These are phyloP conservation scores for Alligator sinensis DNA, from an alignment of 2,113 vertebrate species.

Conservation along the genomic window DNA sequence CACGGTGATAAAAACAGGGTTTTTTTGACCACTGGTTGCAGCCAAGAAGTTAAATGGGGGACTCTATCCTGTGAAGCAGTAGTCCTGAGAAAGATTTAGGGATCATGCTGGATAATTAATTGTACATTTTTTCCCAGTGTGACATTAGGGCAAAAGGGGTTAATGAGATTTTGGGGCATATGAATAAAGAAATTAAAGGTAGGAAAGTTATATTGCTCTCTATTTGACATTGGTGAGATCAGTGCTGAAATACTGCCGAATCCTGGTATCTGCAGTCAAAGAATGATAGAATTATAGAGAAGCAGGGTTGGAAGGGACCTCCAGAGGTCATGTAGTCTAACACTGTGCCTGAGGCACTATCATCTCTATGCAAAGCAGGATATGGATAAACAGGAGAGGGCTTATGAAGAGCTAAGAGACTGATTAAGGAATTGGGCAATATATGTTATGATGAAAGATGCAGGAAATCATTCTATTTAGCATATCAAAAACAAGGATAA, in stretches of 20 bases:
- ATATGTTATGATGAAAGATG: neutral
- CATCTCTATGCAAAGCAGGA: neutral
- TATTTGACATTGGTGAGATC: neutral
- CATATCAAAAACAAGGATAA: neutral
- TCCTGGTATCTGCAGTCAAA: neutral
- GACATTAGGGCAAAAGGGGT: neutral
- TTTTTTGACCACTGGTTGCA: conserved; percentile 49
- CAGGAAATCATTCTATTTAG: neutral
- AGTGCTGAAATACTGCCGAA: neutral
- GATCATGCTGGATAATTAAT: conserved; percentile 61
- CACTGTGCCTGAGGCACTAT: no score
- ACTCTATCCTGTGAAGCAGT: conserved; percentile 51
- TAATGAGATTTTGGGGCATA: conserved; percentile 20
- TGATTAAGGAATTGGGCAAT: conserved; percentile 8
- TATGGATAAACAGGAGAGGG: neutral
- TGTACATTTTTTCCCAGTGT: conserved; percentile 29
- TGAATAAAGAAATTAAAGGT: neutral
- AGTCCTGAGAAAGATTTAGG: neutral
- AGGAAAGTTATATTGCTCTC: neutral
- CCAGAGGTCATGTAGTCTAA: no score
- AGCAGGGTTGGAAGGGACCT: no score
- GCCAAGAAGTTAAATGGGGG: neutral
- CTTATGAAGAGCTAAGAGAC: neutral
- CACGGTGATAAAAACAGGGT: conserved; percentile 29
- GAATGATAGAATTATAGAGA: neutral